These are phyloP conservation scores for Drosophila hydei DNA, from an alignment of 1,140 invertebrate species.

Conservation along the genomic window DNA sequence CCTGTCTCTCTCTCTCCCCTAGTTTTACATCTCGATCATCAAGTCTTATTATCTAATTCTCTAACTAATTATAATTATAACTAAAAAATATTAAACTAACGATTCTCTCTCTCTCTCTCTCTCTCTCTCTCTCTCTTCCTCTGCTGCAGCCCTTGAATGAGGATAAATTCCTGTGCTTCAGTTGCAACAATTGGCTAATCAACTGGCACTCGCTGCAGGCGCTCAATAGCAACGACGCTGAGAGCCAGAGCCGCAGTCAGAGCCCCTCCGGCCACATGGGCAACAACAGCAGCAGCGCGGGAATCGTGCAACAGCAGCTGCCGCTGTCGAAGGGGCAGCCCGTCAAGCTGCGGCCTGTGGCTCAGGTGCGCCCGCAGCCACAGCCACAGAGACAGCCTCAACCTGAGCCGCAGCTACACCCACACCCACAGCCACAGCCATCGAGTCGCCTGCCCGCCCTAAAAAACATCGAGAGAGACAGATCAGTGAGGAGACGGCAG, in stretches of 20 bases:
- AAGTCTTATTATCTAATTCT: no score
- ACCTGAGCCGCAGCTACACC: constrained; percentile 33
- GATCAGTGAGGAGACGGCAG: constrained; percentile 23
- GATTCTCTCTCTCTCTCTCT: neutral
- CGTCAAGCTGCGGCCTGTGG: constrained; percentile 41
- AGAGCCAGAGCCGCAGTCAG: constrained; percentile 56
- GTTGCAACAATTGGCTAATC: constrained; percentile 83
- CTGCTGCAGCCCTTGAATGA: constrained; percentile 79
- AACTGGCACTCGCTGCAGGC: constrained; percentile 83
- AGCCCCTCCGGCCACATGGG: constrained; percentile 73
- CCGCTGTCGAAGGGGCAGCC: constrained; percentile 9
- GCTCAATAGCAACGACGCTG: constrained; percentile 79
- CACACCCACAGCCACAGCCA: constrained; percentile 1
- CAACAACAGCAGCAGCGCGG: constrained; percentile 50
- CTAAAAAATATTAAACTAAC: constrained; percentile 3
- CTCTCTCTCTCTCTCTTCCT: constrained; percentile 5
- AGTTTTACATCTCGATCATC: no score
- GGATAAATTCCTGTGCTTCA: constrained; percentile 83
- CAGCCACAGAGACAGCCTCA: constrained; percentile 6
- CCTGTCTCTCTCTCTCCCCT: no score
- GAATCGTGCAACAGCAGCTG: constrained; percentile 25
- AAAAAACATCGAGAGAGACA: no score
- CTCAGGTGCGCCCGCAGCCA: constrained; percentile 57
- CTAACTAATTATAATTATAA: no score
- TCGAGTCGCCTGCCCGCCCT: constrained; percentile 12